Evolutionary conservation across 2,888 invertebrate genomes (phyloP).

Genomic region (Caenorhabditis drosophilae): DNA sequence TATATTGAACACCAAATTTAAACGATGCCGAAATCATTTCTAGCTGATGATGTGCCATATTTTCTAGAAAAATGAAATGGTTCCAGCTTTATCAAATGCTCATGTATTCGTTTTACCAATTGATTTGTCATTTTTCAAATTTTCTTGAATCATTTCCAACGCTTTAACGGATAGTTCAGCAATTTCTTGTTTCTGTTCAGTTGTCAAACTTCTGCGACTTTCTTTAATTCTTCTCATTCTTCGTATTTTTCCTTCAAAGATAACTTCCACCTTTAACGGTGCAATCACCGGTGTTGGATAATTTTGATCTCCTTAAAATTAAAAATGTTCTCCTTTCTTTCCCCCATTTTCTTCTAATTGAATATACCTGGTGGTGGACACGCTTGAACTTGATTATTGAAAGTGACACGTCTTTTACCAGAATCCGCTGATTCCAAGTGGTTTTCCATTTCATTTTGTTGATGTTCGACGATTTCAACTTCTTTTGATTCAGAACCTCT

Average conservation of each 20-base stretch:
- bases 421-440: slow-evolving; percentile 5
- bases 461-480: not conserved
- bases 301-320: slow-evolving; percentile 49
- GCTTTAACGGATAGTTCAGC: slow-evolving; percentile 6
- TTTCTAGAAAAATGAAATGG: too few species aligned
- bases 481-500: not conserved
- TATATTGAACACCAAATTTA: slow-evolving; percentile 61
- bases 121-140: not conserved
- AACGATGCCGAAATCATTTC: slow-evolving; percentile 30
- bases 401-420: slow-evolving; percentile 59
- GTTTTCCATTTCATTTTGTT: not conserved
- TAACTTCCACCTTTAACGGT: slow-evolving; percentile 57
- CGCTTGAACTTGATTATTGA: slow-evolving; percentile 61
- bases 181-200: slow-evolving; percentile 20
- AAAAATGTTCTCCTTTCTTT: not conserved
- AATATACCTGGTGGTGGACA: slow-evolving; percentile 66
- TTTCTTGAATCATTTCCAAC: not conserved
- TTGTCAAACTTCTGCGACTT: slow-evolving; percentile 20
- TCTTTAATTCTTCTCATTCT: slow-evolving; percentile 31
- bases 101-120: not conserved
- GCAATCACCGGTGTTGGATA: slow-evolving; percentile 57
- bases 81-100: slow-evolving; percentile 2
- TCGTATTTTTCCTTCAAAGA: slow-evolving; percentile 40
- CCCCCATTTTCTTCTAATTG: not conserved
- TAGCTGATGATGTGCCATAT: too few species aligned